Evolutionary conservation across 2,888 invertebrate species (phyloP), one percentile per base, ranked within the genome.

Genomic region (Alloscopus bannaensis): DNA sequence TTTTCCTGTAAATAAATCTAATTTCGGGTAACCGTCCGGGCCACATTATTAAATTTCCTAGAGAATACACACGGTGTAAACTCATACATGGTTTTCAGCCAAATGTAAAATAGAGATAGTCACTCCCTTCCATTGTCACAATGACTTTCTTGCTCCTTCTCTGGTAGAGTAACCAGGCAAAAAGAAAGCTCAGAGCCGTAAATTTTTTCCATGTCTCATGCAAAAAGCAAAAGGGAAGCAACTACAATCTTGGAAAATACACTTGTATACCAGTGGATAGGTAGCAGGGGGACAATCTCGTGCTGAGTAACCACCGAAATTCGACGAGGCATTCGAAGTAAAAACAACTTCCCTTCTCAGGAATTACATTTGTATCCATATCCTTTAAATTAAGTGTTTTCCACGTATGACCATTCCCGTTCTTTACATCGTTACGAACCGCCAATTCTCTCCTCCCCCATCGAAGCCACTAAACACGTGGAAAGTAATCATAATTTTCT

Each of bases 401-500:
- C n/a, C n/a, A n/a, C n/a, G n/a, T n/a, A n/a, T n/a, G n/a, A n/a
- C n/a, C n/a, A n/a, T n/a, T n/a, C n/a, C n/a, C n/a, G n/a, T n/a
- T n/a, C n/a, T n/a, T n/a, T n/a, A n/a, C n/a, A n/a, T n/a, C n/a
- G n/a, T n/a, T 45, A 45, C 18, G 45, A 45, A 45, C 45, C 45
- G 45, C 18, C 13, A 45, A 45, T 45, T 45, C 18, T 45, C 3
- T 4, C 18, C 45, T 45, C 45, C n/a, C 4, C n/a, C 18, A 16
- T n/a, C n/a, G 3, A 22, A 40, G 36, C 26, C 6, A 42, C 24
- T 11, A 57, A 36, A 57, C 57, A 62, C 62, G 28, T 47, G 72
- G 16, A 28, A 40, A 64, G 72, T 40, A 72, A 72, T 72, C 72
- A 62, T 72, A 62, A 72, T 62, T 64, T 40, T 59, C n/a, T 29